Base-by-base conservation (phyloP, 2,797 vertebrate genomes). In the Tiaroga cobitis region DNA sequence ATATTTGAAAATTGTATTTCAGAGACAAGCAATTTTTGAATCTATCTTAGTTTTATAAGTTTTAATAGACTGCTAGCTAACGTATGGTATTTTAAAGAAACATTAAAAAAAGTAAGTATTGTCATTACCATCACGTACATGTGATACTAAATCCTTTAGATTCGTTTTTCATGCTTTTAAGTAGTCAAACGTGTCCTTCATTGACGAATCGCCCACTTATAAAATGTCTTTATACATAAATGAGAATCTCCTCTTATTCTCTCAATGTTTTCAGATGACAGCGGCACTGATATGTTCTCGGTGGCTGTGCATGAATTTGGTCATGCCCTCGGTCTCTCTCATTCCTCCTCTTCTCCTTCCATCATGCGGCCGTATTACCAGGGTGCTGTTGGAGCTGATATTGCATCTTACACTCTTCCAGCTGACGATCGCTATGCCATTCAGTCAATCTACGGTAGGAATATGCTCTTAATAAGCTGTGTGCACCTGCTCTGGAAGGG, bases 261-360 rank as follows among this genome's bases (percentile, higher is more conserved):
- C 2, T 69, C 46, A 37, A 39, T 70, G 8, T 72, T 73, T 83
- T 65, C 91, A 95, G 95, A 90, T 68, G 87, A 72, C 18, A 77
- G 83, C 0, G 82, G 92, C 75, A 97, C 94, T 0, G 97, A 98
- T 87, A 92, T 98, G 82, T 98, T 97, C 87, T 93, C 97, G 0
- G 97, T 98, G 65, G 97, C 97, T 0, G 95, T 98, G 51, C 97
- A 98, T 4, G 97, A 98, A 91, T 98, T 98, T 16, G 97, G 97
- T 37, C 97, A 98, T 0, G 94, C 96, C 7, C 89, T 98, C 61
- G 97, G 97, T 15, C 92, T 98, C 87, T 95, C 95, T 73, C 97
- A 98, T 80, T 97, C 97, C 18, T 97, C 97, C 1, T 88, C 94
- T 0, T 90, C 94, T 16, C 89, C 93, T 0, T 97, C 97, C 86